Evolutionary conservation across 1,140 invertebrate species (phyloP), one percentile per base, ranked within the genome.

Genomic region (Lepidurus arcticus): DNA sequence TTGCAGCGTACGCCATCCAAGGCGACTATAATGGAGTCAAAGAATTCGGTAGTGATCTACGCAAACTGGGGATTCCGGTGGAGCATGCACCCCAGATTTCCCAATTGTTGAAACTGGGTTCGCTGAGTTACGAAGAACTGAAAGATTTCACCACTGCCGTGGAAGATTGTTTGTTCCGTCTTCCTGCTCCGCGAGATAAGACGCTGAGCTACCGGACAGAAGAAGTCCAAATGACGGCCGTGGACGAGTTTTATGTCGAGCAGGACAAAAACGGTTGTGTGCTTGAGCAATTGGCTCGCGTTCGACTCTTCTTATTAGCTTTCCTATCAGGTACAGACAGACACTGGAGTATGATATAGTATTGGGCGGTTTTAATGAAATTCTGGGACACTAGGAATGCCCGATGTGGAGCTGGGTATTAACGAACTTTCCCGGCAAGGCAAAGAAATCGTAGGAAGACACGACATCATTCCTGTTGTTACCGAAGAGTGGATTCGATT

Each of bases 401-500:
- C 97, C 4, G 92, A 94, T 83, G 91, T 99, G 76, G 98, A 99
- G 85, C 86, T 99, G 79, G 98, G 98, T 11, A 90, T 99, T 13
- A 99, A 99, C 85, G 98, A 99, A 84, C 91, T 97, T 87, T 90
- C 93, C 84, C 88, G 98, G 9, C 95, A 98, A 87, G 98, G 98
- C 9, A 96, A 96, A 86, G 98, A 99, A 89, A 96, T 99, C 16
- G 98, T 99, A 0, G 96, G 98, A 0, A 88, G 98, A 21, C 96
- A 99, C 85, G 98, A 99, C 85, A 99, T 99, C 83, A 97, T 99
- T 82, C 98, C 98, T 9, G 97, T 99, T 44, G 94, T 96, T 78
- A 99, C 98, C 0, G 98, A 99, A 86, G 96, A 99, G 86, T 99
- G 98, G 98, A 99, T 99, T 82, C 90, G 94, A 73, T 89, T 99